Evolutionary conservation across 2,888 invertebrate species (phyloP), one percentile per base, ranked within the genome.

Genomic region (Acronicta psi): DNA sequence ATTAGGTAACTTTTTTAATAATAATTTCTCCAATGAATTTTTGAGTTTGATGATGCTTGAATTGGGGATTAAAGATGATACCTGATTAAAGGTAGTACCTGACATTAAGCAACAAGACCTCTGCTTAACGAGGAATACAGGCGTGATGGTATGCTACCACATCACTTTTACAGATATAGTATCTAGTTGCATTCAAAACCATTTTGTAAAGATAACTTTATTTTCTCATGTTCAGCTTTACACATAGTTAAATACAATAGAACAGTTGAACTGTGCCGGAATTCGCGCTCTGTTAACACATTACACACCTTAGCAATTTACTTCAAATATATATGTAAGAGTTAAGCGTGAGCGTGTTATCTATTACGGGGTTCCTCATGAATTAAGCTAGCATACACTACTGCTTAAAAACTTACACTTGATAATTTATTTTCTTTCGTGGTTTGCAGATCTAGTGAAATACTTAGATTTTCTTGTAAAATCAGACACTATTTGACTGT

Each of bases 1-100:
- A 92, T 89, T 81, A 11, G 82, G 79, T 86, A 87, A 86, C 82
- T 83, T 80, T 73, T 82, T 70, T 69, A 60, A 69, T 64, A n/a
- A n/a, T n/a, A 87, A 86, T 82, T 83, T 80, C 73, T 82, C 70
- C 69, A 60, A 69, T 64, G 36, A 52, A 49, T 49, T 38, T 55
- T 62, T 60, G 55, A 59, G 42, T 58, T 59, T 44, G 50, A 65
- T 61, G 63, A 56, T 44, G 57, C 45, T 34, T 56, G 56, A 60
- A 56, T 58, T 68, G 73, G 59, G 42, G 54, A 63, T 76, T 59
- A 54, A 69, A 51, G 36, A n/a, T n/a, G n/a, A n/a, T n/a, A n/a
- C n/a, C n/a, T n/a, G n/a, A n/a, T n/a, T n/a, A n/a, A n/a, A n/a
- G n/a, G n/a, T n/a, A n/a, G n/a, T n/a, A n/a, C n/a, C n/a, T n/a